phyloP scores from a whole-genome alignment of 1,140 invertebrate species.

The Wiebesia pumilae region DNA sequence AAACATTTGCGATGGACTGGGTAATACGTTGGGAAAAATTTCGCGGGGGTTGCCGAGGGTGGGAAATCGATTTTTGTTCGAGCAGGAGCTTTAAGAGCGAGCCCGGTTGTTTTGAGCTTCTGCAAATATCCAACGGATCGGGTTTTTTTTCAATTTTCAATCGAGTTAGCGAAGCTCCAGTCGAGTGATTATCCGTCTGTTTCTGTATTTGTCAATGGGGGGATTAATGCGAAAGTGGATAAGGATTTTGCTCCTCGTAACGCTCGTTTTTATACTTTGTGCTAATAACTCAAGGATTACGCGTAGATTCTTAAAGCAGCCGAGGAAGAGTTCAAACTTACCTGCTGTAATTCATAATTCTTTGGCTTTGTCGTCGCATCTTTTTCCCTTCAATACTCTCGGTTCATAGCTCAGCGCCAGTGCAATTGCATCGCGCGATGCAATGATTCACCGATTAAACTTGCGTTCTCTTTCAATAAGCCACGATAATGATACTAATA shows the following conservation, averaged over 20 bases:
- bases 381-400: no score
- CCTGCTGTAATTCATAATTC: no score
- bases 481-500: no score
- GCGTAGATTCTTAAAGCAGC: no score
- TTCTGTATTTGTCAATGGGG: not conserved
- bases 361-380: no score
- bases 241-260: not conserved
- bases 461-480: no score
- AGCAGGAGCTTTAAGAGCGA: not conserved
- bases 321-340: no score
- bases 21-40: not conserved
- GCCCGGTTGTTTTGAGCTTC: not conserved
- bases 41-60: not conserved
- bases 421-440: no score
- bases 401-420: no score
- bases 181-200: not conserved
- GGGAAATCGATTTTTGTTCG: conserved; percentile 16
- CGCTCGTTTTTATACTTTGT: no score
- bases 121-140: not conserved
- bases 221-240: not conserved
- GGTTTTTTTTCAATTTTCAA: not conserved
- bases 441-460: no score
- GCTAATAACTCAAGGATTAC: no score
- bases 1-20: conserved; percentile 7
- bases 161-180: not conserved